Evolutionary conservation across 1,140 invertebrate genomes (phyloP).

Genomic region (Heliconius himera): DNA sequence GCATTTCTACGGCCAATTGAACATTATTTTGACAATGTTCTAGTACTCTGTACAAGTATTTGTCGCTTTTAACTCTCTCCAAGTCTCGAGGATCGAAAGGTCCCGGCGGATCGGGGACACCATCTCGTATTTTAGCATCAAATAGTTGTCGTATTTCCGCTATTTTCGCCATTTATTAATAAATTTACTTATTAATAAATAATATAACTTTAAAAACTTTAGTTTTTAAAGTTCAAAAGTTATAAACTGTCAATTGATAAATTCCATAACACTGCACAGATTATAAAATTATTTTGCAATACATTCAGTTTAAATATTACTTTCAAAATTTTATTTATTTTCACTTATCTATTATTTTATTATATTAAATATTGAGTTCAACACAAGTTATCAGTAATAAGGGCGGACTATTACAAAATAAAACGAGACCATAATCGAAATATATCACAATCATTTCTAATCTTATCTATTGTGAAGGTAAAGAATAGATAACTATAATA

Average conservation of each 20-base stretch:
- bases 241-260: conserved; percentile 18
- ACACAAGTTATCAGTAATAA: not conserved
- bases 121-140: conserved; percentile 49
- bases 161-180: conserved; percentile 53
- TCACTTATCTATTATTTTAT: not conserved
- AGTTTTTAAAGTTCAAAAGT: conserved; percentile 32
- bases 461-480: conserved; percentile 3
- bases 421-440: not conserved
- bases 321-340: not conserved
- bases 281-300: not conserved
- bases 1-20: conserved; percentile 49
- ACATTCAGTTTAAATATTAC: not conserved
- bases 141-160: conserved; percentile 49
- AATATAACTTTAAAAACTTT: conserved; percentile 14
- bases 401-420: not conserved
- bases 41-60: conserved; percentile 51
- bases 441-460: conserved; percentile 2
- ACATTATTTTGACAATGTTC: conserved; percentile 55
- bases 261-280: conserved; percentile 1
- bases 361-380: not conserved
- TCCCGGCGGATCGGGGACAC: conserved; percentile 43
- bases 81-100: conserved; percentile 50
- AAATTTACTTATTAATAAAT: conserved; percentile 15
- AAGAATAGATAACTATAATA: not conserved
- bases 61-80: conserved; percentile 51